Conservation (phyloP, 2,888 invertebrate species). For the Xanthorhoe designata region DNA sequence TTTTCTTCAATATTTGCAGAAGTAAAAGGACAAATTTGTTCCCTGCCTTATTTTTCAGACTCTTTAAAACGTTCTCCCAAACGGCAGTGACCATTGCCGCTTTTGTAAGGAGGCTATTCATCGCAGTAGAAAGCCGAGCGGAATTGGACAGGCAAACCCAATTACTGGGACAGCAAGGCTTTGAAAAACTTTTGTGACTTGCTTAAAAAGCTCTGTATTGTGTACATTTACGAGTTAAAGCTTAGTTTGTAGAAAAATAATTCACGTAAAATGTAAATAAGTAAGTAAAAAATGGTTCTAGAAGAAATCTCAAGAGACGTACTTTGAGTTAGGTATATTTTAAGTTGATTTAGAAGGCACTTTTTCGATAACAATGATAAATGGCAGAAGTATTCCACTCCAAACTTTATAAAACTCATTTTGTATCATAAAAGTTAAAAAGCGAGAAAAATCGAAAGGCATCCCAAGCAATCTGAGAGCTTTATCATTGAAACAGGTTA, state of each 20-base stretch:
- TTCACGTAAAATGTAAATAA: background rate
- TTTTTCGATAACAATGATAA: conserved; percentile 3
- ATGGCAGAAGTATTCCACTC: background rate
- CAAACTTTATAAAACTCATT: conserved; percentile 9
- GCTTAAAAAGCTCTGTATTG: conserved; percentile 10
- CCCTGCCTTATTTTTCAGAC: conserved; percentile 14
- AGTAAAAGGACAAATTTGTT: conserved; percentile 9
- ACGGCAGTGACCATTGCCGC: conserved; percentile 32
- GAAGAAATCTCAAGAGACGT: background rate
- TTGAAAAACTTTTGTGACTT: conserved; percentile 31
- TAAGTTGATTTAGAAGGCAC: background rate
- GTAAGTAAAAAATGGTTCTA: background rate
- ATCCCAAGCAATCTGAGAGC: conserved; percentile 32
- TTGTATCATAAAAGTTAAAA: conserved; percentile 18
- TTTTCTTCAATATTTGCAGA: conserved; percentile 13
- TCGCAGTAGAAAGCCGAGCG: conserved; percentile 25
- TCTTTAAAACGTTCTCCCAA: conserved; percentile 24
- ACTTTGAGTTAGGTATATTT: background rate
- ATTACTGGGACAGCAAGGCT: conserved; percentile 36
- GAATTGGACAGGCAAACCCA: conserved; percentile 43
- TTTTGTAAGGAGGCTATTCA: conserved; percentile 34
- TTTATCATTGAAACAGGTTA: conserved; percentile 42
- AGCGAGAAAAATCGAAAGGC: conserved; percentile 28
- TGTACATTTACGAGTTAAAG: conserved; percentile 4
- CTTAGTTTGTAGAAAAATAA: conserved; percentile 1